Conservation (phyloP, 1,140 invertebrate genomes). For the Physella acuta region DNA sequence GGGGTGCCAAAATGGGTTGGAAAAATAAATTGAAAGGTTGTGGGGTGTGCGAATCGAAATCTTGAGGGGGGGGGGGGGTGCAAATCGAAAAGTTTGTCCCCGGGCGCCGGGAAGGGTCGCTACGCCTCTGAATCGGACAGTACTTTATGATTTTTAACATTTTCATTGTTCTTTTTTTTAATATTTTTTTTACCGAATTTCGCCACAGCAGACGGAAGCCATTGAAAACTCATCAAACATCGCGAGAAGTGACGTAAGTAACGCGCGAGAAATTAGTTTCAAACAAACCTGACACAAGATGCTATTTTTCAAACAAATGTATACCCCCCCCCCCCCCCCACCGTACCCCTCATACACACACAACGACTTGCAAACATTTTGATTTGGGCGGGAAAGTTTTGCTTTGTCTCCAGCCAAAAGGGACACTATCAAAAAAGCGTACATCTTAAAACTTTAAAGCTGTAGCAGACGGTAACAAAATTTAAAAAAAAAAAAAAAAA, state of each 20-base stretch:
- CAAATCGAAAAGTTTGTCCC: no score
- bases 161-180: background rate
- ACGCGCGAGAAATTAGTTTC: background rate
- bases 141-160: background rate
- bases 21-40: no score
- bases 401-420: background rate
- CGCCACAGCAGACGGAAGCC: background rate
- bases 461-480: no score
- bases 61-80: no score
- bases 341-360: no score
- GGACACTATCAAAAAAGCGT: background rate
- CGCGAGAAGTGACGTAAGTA: background rate
- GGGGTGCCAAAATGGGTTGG: no score
- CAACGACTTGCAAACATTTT: no score
- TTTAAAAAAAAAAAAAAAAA: no score
- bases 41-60: no score
- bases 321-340: no score
- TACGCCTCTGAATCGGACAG: background rate
- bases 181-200: background rate
- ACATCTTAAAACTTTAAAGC: background rate
- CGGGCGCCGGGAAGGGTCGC: background rate
- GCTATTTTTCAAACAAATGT: no score
- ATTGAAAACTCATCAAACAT: background rate
- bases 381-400: no score
- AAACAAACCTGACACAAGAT: background rate